Base-by-base conservation (phyloP, 2,113 vertebrate species). In the Enhydra lutris region DNA sequence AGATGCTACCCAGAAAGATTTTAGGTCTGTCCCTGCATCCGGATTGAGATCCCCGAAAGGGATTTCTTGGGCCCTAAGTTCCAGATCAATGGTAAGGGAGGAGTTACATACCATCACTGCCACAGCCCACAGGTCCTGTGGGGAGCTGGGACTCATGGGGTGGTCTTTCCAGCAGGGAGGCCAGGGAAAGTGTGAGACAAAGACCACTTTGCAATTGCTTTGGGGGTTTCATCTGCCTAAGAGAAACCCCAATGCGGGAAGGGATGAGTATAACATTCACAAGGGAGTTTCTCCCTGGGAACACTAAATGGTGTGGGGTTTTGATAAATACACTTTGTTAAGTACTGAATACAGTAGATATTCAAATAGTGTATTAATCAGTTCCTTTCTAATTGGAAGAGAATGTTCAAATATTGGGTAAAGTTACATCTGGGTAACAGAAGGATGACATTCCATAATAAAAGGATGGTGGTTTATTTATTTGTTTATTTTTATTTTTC, bases 51-150 rank as follows among this genome's bases (percentile, higher is more conserved):
- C 10, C 23, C 17, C 31, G 0, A 45, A 17, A 55, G 15, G 2
- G 47, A 47, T 39, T 45, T 7, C 39, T 50, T 65, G 3, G 6
- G n/a, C 55, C 57, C 89, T 36, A 39, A 31, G 82, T 15, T 61
- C 17, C 23, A 42, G 63, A 23, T 8, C 0, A 5, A 18, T 12
- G 50, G 42, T 4, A 21, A 61, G 67, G 57, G 63, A 7, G 4
- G 1, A 4, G 55, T 10, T 2, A 26, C 8, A 57, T 23, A 10
- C n/a, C 17, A 0, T 52, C 13, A 7, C 34, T 6, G 24, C 45
- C 50, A 14, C 2, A 24, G 29, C 3, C 23, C 83, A 63, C 10
- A 6, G 0, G 0, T 21, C 14, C 57, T 26, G 80, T 6, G n/a
- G 42, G 42, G 59, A 59, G 23, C 57, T 24, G 29, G 61, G 42